Evolutionary conservation across 1,140 invertebrate species (phyloP).

Genomic region (Brachionus rubens): DNA sequence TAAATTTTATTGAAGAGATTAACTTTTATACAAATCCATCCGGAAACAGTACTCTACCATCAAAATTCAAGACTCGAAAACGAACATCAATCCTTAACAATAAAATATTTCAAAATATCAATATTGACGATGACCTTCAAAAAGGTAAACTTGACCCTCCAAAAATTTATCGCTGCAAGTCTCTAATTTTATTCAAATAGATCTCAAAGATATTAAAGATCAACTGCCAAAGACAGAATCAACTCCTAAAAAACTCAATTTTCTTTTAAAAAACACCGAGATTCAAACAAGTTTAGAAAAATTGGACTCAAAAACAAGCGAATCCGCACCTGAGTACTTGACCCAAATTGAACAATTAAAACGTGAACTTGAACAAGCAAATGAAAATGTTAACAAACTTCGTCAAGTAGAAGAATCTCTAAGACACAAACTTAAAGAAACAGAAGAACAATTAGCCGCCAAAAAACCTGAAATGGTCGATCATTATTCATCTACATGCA

Average conservation of each 20-base stretch:
- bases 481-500: slow-evolving; percentile 3
- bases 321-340: neutral
- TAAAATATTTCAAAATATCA: slow-evolving; percentile 33
- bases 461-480: neutral
- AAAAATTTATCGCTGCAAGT: no score
- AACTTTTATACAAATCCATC: slow-evolving; percentile 18
- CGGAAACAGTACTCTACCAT: slow-evolving; percentile 16
- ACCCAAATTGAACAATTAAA: neutral
- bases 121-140: neutral
- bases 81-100: slow-evolving; percentile 4
- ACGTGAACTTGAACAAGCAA: neutral
- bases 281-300: neutral
- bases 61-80: slow-evolving; percentile 14
- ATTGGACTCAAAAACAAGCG: neutral
- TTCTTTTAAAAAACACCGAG: neutral
- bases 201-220: no score
- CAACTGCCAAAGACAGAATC: neutral
- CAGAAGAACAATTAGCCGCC: neutral
- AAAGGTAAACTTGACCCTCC: neutral
- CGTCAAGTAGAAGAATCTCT: neutral
- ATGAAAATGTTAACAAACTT: neutral
- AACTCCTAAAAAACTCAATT: neutral
- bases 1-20: neutral
- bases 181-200: no score
- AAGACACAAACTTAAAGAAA: neutral